These are phyloP conservation scores for Salvelinus fontinalis DNA, from an alignment of 2,113 vertebrate genomes.

Conservation along the genomic window DNA sequence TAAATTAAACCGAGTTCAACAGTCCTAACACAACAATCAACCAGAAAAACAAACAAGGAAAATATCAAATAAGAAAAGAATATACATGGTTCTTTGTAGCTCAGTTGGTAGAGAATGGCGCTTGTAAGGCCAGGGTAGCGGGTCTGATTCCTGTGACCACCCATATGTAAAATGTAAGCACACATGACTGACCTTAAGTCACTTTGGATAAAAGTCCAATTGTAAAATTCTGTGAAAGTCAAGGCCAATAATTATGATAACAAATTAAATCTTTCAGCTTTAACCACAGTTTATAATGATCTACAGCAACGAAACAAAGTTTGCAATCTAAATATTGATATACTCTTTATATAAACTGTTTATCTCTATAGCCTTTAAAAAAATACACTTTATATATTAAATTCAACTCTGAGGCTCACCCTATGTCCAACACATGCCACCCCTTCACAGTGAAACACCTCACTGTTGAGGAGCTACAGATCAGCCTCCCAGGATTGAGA, in stretches of 20 bases:
- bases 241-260: not conserved
- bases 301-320: conserved; percentile 22
- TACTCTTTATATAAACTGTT: conserved; percentile 56
- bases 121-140: too few relatives aligned
- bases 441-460: conserved; percentile 13
- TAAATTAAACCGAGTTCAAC: not conserved
- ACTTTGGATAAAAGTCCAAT: not conserved
- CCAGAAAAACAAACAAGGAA: conserved; percentile 10
- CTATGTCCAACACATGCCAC: conserved; percentile 4
- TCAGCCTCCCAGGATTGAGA: conserved; percentile 5
- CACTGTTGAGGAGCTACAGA: not conserved
- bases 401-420: conserved; percentile 28
- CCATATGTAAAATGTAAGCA: too few relatives aligned
- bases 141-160: too few relatives aligned
- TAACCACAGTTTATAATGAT: conserved; percentile 28
- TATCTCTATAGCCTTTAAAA: conserved; percentile 57
- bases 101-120: too few relatives aligned
- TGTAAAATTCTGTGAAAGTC: not conserved
- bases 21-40: not conserved
- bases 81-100: not conserved
- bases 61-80: not conserved
- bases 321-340: conserved; percentile 34
- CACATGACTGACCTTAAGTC: too few relatives aligned
- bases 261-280: conserved; percentile 1
- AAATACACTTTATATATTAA: conserved; percentile 65